Evolutionary conservation across 2,888 invertebrate species (phyloP), one percentile per base, ranked within the genome.

Genomic region (Dicycla oo): DNA sequence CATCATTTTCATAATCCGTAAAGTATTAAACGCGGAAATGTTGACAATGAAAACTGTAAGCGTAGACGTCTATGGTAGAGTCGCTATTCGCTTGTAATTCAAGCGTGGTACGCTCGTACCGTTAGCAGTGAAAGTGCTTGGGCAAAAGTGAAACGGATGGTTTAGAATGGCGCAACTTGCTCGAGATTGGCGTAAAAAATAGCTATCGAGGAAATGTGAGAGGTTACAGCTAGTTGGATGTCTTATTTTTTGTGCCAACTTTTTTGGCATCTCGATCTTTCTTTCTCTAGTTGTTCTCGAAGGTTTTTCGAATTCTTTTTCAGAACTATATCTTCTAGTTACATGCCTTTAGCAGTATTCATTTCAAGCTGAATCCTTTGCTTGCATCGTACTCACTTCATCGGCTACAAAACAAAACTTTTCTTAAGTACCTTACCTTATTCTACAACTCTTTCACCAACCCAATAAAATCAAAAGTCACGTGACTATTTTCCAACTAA

Each of bases 71-170:
- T 60, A 69, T 68, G 82, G 78, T 90, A 91, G 84, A 88, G 92
- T 85, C 73, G 78, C 66, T 80, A 86, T 88, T 90, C 82, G 88
- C 84, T 88, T 89, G 90, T 75, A 86, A 83, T 85, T 83, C 84
- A 81, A 80, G 75, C 73, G 73, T 73, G 74, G 84, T 75, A 84
- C 81, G 75, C 69, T 75, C 87, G 88, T 91, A 93, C 94, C 94
- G 94, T 94, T 94, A 93, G 89, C 93, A 94, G 95, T 95, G 95
- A 95, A 95, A 95, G 95, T 95, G 92, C 87, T 89, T 87, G 79
- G 77, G 92, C 93, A 95, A 95, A 95, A 95, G 95, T 95, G 95
- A 95, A 95, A 95, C 94, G 93, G 90, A 90, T 90, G 92, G 91
- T 90, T 91, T 91, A 87, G 87, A 91, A 88, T 92, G 91, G 90